phyloP scores from a whole-genome alignment of 92 coral and sea anemone species.

The Zoanthus solanderi region DNA sequence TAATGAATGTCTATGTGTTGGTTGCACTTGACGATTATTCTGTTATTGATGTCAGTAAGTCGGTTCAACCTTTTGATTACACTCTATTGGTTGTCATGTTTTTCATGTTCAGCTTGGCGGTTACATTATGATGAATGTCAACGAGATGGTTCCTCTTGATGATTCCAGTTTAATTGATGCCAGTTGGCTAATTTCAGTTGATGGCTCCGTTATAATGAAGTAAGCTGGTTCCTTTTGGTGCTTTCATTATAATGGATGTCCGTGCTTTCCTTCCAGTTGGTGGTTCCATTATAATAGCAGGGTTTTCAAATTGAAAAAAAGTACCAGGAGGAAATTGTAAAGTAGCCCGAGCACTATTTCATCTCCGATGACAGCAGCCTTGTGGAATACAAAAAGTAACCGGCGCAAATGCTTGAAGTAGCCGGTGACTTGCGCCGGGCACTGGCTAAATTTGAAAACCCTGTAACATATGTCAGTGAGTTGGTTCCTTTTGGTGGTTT shows the following conservation, averaged over 20 bases:
- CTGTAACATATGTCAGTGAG: too few relatives aligned
- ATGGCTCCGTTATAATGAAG: too few relatives aligned
- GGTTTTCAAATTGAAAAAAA: too few relatives aligned
- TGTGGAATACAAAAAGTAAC: too few relatives aligned
- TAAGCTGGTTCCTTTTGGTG: neutral
- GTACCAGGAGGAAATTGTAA: too few relatives aligned
- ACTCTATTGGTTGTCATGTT: neutral
- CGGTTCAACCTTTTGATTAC: neutral
- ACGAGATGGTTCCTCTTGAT: neutral
- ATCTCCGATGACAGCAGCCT: too few relatives aligned
- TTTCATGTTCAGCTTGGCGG: neutral
- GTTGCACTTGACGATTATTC: neutral
- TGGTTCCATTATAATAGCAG: neutral
- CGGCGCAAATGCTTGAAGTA: too few relatives aligned
- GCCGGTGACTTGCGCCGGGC: too few relatives aligned
- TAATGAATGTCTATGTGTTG: neutral
- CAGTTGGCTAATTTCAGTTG: too few relatives aligned
- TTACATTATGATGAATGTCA: neutral
- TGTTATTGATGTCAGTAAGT: neutral
- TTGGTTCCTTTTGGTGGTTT: neutral
- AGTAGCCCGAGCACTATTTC: too few relatives aligned
- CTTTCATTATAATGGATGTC: neutral
- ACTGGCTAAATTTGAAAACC: too few relatives aligned
- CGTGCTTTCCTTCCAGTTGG: neutral
- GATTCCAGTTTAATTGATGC: too few relatives aligned